A percentile compares a stretch with the other conserved stretches of the same genome.
Conservation (phyloP, 2,113 vertebrate genomes). For the Pleuronectes platessa region DNA sequence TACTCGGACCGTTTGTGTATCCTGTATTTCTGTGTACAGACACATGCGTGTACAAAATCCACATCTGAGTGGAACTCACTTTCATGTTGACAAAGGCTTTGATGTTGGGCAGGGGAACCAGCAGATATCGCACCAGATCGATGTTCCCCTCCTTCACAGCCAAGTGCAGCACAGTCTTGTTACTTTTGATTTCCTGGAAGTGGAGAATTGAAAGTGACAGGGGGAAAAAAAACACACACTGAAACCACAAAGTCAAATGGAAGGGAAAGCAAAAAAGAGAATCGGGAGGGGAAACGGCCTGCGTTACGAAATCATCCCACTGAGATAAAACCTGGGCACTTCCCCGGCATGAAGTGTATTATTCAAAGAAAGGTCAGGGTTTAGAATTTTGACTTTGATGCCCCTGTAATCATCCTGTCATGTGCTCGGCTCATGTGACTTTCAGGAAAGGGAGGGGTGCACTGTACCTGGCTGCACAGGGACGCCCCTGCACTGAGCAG, state of each 20-base stretch:
- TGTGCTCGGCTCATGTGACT: background rate
- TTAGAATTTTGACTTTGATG: background rate
- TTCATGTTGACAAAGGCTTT: conserved; percentile 91
- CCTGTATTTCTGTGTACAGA: background rate
- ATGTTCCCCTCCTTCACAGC: conserved; percentile 91
- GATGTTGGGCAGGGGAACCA: conserved; percentile 80
- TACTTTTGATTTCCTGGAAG: conserved; percentile 92
- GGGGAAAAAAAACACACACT: background rate
- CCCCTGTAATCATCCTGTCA: background rate
- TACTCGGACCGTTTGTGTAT: conserved; percentile 2
- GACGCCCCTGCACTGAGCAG: conserved; percentile 84
- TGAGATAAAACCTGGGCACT: conserved; percentile 34
- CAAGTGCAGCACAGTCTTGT: conserved; percentile 89
- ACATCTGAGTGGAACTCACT: conserved; percentile 74
- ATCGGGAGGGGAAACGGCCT: background rate
- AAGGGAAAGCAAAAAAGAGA: conserved; percentile 27
- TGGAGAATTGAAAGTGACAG: conserved; percentile 23
- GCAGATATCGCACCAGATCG: conserved; percentile 84
- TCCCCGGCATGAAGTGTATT: conserved; percentile 9
- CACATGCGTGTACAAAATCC: background rate
- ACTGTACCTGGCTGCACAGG: conserved; percentile 86
- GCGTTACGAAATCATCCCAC: conserved; percentile 9
- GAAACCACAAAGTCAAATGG: conserved; percentile 30
- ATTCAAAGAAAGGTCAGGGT: too few species aligned
- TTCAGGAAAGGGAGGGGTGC: background rate